Evolutionary conservation across 2,113 vertebrate species (phyloP), one percentile per base, ranked within the genome.

Genomic region (Vombatus ursinus): DNA sequence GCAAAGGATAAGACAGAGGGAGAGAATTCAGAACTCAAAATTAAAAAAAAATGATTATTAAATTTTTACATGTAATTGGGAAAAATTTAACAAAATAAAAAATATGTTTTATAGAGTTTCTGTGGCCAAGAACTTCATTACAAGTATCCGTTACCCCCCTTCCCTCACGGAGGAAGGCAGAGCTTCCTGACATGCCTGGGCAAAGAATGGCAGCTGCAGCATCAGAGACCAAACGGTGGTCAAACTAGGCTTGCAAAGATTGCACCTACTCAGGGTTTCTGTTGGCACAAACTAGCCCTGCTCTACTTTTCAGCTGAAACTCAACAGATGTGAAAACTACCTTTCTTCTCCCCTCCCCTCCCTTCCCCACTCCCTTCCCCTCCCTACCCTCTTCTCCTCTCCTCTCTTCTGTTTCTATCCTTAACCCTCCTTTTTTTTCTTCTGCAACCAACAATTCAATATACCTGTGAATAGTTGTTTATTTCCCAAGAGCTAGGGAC

Each of bases 371-470:
- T 31, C 28, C 3, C 11, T 2, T 28, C 10, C 3, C 9, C 6
- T 5, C 1, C 0, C 11, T 11, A 0, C 57, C 3, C 28, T 12
- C 28, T 3, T 5, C 12, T 31, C 57, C 12, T 12, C 28, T 19
- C 61, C 57, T 68, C 10, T 37, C 31, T 5, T 68, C 57, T 28
- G 5, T 54, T 26, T 54, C 53, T 26, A 8, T 9, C 8, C 24
- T 6, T 26, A 54, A 54, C 26, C 2, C 54, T 8, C 54, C 26
- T 3, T 11, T 57, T 31, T 57, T 11, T 57, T 25, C 24, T 31
- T 28, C 54, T 28, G 24, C 16, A 54, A 26, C 53, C 25, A 8
- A 53, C 52, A 53, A 16, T 53, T 53, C 52, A 53, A 1, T 24
- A 24, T 24, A 3, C 52, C 23, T 26, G 25, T 8, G 53, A 54